Evolutionary conservation across 2,888 invertebrate genomes (phyloP), one percentile per base, ranked within the genome.

Genomic region (Coelopa pilipes): DNA sequence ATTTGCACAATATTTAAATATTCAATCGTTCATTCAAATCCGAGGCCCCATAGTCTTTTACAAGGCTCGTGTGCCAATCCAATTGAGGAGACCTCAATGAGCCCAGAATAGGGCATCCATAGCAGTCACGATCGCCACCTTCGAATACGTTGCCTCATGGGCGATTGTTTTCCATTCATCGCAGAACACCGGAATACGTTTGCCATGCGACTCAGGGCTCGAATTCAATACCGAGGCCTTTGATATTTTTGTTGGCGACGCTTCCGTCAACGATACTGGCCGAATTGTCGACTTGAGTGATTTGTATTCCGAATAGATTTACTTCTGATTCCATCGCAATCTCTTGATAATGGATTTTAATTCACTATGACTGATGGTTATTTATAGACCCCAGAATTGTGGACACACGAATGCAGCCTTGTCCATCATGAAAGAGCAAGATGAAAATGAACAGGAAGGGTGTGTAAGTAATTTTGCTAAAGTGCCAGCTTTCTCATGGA

Each of bases 161-260:
- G 7, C 34, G 34, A 34, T 34, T 34, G 4, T 34, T 34, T 34
- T 34, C 34, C 34, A 34, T 34, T 34, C 34, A 34, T 34, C 34
- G 34, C 34, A 2, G 34, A 4, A 3, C 12, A 4, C 24, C 57
- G 12, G 57, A 45, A 62, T 24, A 34, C 12, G 24, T 34, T 24
- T 47, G 65, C 17, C n/a, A 46, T 65, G 49, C 17, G 65, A 47
- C 19, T 47, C n/a, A 47, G 13, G 17, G 24, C 17, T 65, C 46
- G 47, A 45, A 45, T 65, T 65, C 65, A 65, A 65, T 65, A 65
- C 47, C 65, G 65, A 65, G 65, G 65, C 47, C 49, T 15, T 49
- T 46, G 45, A 57, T 11, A 11, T 57, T 57, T 53, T 53, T 53
- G 15, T 57, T 57, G 15, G 15, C 21, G 21, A 19, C 15, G 57